Percentiles rank a stretch among this genome's conserved stretches.
These are phyloP conservation scores for Noctuana brunneofusca DNA, from an alignment of 2,888 invertebrate species.

Conservation along the genomic window DNA sequence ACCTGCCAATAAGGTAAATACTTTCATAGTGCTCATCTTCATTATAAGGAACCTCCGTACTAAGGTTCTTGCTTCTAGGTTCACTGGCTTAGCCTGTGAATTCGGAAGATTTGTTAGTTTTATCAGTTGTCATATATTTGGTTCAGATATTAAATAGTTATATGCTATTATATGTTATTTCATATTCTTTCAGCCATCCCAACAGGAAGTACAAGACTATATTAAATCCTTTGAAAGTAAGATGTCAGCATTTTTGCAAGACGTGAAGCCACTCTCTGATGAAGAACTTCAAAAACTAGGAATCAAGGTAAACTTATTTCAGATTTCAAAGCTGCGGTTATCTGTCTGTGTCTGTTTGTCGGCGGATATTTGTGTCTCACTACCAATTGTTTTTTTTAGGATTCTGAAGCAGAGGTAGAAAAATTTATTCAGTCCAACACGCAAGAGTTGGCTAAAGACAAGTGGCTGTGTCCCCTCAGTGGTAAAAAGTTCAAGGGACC, in stretches of 20 bases:
- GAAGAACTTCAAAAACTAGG: slow-evolving; percentile 93
- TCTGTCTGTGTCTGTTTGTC: neutral
- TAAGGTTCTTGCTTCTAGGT: no score
- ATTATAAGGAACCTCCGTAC: no score
- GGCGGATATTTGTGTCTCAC: neutral
- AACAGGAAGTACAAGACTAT: slow-evolving; percentile 89
- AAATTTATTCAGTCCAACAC: slow-evolving; percentile 98
- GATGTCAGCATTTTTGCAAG: slow-evolving; percentile 93
- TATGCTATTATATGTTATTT: neutral
- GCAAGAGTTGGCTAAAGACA: slow-evolving; percentile 97
- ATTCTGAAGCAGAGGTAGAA: slow-evolving; percentile 90
- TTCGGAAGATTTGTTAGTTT: no score
- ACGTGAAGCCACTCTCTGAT: slow-evolving; percentile 86
- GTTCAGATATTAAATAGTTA: neutral
- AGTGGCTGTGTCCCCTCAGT: slow-evolving; percentile 98
- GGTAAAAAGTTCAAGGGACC: slow-evolving; percentile 99
- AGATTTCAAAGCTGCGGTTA: neutral
- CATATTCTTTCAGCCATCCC: slow-evolving; percentile 77
- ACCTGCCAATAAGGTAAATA: slow-evolving; percentile 89
- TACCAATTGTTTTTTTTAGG: slow-evolving; percentile 51
- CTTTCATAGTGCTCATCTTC: neutral
- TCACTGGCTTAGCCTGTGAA: no score
- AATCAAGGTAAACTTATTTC: slow-evolving; percentile 81
- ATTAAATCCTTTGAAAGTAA: slow-evolving; percentile 93
- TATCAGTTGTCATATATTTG: no score